phyloP scores from a whole-genome alignment of 2,888 invertebrate genomes.

The Andrena dorsata region DNA sequence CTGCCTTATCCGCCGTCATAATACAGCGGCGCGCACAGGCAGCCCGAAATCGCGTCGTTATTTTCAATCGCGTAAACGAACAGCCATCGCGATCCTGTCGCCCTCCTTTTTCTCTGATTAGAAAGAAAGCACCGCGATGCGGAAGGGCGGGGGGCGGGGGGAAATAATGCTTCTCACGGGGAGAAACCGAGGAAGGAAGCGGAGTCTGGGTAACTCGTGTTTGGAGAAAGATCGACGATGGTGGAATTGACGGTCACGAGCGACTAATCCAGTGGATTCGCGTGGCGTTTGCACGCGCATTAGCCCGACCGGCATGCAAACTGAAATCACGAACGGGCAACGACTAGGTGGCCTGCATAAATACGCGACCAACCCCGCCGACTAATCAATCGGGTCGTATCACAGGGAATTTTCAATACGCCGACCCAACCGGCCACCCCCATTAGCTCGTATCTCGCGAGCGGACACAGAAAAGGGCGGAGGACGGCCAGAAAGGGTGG shows the following conservation, averaged over 20 bases:
- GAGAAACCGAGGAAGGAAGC: neutral
- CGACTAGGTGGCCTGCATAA: slow-evolving; percentile 79
- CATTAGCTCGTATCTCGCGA: slow-evolving; percentile 9
- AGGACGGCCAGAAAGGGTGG: neutral
- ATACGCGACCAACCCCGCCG: slow-evolving; percentile 70
- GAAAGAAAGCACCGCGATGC: neutral
- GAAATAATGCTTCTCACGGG: neutral
- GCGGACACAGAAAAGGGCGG: slow-evolving; percentile 19
- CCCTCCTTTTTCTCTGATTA: neutral
- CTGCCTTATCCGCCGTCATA: slow-evolving; percentile 4
- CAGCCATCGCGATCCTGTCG: neutral
- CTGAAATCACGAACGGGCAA: slow-evolving; percentile 75
- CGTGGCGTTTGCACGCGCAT: slow-evolving; percentile 58
- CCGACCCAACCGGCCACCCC: neutral
- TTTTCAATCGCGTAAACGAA: slow-evolving; percentile 36
- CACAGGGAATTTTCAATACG: slow-evolving; percentile 79
- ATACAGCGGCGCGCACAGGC: neutral
- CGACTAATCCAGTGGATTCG: slow-evolving; percentile 66
- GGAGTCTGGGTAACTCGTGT: too few relatives aligned
- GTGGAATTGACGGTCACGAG: slow-evolving; percentile 64
- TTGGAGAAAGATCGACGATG: neutral
- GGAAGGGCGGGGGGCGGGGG: neutral
- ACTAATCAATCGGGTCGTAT: slow-evolving; percentile 80
- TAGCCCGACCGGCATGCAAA: slow-evolving; percentile 60
- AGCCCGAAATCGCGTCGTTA: slow-evolving; percentile 38